Evolutionary conservation across 2,888 invertebrate genomes (phyloP).

Genomic region (Poecilobothrus nobilitatus): DNA sequence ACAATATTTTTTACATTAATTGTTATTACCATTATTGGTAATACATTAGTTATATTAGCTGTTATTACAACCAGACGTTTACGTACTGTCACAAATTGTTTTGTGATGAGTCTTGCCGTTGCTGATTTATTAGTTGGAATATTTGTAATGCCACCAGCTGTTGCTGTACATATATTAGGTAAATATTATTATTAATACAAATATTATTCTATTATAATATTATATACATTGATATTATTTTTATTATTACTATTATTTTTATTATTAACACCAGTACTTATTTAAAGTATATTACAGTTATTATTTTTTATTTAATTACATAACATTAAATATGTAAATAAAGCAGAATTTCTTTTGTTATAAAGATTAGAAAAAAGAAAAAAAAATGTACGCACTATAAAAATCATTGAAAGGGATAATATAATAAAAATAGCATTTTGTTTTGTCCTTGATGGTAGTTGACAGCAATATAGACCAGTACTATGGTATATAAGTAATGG

Average conservation of each 20-base stretch:
- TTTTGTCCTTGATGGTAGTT: too few species aligned
- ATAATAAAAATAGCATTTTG: too few species aligned
- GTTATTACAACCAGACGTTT: slow-evolving; percentile 79
- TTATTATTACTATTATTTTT: too few species aligned
- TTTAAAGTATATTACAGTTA: neutral
- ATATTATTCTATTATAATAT: slow-evolving; percentile 7
- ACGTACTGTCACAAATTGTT: slow-evolving; percentile 89
- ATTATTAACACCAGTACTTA: neutral
- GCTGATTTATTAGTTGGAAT: slow-evolving; percentile 90
- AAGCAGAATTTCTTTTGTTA: too few species aligned
- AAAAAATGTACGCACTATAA: too few species aligned
- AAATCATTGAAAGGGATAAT: too few species aligned
- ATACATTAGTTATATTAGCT: slow-evolving; percentile 81
- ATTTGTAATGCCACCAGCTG: slow-evolving; percentile 93
- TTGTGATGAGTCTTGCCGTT: slow-evolving; percentile 87
- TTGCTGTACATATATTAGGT: slow-evolving; percentile 69
- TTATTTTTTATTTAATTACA: too few species aligned
- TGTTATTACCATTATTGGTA: slow-evolving; percentile 71
- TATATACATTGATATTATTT: neutral
- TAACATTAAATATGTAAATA: too few species aligned
- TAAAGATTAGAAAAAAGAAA: too few species aligned
- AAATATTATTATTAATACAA: slow-evolving; percentile 39
- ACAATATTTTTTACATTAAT: slow-evolving; percentile 58
- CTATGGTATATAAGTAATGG: too few species aligned
- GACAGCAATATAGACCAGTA: too few species aligned